Conservation (phyloP, 1,140 invertebrate species). For the Homalodisca vitripennis region DNA sequence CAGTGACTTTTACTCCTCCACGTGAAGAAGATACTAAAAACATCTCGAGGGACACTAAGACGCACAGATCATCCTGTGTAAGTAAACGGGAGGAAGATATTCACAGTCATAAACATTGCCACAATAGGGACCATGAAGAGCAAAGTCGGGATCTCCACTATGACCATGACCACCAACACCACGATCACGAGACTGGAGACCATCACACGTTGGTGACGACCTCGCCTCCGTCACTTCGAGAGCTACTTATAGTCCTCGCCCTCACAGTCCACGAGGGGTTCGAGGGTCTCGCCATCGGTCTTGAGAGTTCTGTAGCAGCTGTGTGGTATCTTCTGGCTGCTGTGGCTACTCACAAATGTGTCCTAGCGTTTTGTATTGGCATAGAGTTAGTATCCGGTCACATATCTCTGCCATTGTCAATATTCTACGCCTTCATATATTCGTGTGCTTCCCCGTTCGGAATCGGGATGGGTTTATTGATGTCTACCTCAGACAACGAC, state of each 20-base stretch:
- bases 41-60: background rate
- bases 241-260: conserved; percentile 57
- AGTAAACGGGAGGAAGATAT: too few species aligned
- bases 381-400: conserved; percentile 50
- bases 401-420: conserved; percentile 43
- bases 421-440: conserved; percentile 53
- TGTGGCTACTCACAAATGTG: conserved; percentile 58
- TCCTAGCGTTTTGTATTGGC: conserved; percentile 58
- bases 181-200: conserved; percentile 20
- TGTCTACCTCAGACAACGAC: conserved; percentile 47
- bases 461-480: conserved; percentile 61
- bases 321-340: conserved; percentile 69
- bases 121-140: background rate
- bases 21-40: conserved; percentile 12
- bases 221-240: conserved; percentile 42
- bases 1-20: conserved; percentile 5
- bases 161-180: conserved; percentile 27
- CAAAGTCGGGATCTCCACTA: background rate
- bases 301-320: conserved; percentile 50
- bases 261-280: conserved; percentile 64
- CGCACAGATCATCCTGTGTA: background rate
- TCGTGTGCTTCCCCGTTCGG: conserved; percentile 56
- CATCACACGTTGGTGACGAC: conserved; percentile 28
- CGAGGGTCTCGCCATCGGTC: conserved; percentile 64
- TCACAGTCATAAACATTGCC: background rate